phyloP scores from a whole-genome alignment of 2,888 invertebrate species.

The Chaitophorus viminalis region DNA sequence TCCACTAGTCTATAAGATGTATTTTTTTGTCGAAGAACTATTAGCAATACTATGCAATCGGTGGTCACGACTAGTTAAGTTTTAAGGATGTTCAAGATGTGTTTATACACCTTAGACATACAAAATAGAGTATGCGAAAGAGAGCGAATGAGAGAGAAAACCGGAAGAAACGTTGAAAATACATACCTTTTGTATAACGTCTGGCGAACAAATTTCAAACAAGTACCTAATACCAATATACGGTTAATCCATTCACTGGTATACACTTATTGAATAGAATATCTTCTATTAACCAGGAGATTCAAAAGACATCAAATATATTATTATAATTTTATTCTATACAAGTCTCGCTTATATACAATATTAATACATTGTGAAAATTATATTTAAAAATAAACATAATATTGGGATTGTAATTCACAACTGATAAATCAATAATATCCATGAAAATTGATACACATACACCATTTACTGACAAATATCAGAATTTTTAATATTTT shows the following conservation, averaged over 20 bases:
- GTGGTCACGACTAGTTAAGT: constrained; percentile 36
- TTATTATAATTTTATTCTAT: neutral
- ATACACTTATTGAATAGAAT: constrained; percentile 6
- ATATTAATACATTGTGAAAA: neutral
- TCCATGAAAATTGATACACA: too few relatives aligned
- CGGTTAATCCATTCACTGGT: neutral
- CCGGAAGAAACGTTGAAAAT: constrained; percentile 37
- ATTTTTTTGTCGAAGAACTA: constrained; percentile 46
- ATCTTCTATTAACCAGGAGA: neutral
- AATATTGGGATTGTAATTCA: neutral
- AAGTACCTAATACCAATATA: too few relatives aligned
- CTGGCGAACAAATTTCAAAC: constrained; percentile 19
- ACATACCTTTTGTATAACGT: constrained; percentile 41
- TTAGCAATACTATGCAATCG: constrained; percentile 47
- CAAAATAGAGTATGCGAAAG: neutral
- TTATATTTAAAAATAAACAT: neutral
- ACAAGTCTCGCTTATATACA: neutral
- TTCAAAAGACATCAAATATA: neutral
- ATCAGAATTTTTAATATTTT: too few relatives aligned
- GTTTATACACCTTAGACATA: neutral
- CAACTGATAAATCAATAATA: neutral
- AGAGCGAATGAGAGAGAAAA: neutral
- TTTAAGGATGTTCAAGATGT: constrained; percentile 40
- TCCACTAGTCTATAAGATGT: constrained; percentile 12
- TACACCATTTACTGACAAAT: too few relatives aligned